Evolutionary conservation across 2,888 invertebrate genomes (phyloP).

Genomic region (Eumacrocentrus americanus): DNA sequence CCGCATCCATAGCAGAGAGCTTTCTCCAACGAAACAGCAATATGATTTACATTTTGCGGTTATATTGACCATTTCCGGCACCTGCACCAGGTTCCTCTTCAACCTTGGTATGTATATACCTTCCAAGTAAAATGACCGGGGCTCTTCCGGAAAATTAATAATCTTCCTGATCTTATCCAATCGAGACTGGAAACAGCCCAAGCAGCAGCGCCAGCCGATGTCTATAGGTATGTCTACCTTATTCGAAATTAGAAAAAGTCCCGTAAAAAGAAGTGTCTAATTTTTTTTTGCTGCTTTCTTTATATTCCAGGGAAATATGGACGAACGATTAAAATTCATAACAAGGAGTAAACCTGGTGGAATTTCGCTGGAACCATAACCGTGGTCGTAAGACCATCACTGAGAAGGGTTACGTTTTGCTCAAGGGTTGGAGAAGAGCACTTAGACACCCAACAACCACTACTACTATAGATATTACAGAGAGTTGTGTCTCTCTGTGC

Average conservation of each 20-base stretch:
- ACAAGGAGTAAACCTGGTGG: background rate
- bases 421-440: conserved; percentile 35
- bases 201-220: background rate
- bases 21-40: conserved; percentile 45
- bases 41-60: conserved; percentile 61
- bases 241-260: no score
- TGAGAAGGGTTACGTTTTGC: conserved; percentile 23
- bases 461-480: no score
- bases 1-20: conserved; percentile 25
- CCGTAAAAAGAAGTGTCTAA: no score
- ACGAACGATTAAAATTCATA: conserved; percentile 22
- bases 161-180: conserved; percentile 31
- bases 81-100: conserved; percentile 57
- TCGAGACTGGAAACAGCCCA: no score
- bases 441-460: conserved; percentile 54
- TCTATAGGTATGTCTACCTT: no score
- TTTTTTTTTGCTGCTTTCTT: no score
- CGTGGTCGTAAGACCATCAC: conserved; percentile 25
- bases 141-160: conserved; percentile 48
- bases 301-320: no score
- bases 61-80: conserved; percentile 61
- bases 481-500: conserved; percentile 37
- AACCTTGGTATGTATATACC: conserved; percentile 28
- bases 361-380: conserved; percentile 20
- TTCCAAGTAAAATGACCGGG: conserved; percentile 50